phyloP scores from a whole-genome alignment of 1,140 invertebrate genomes.

The Drosophila pandora region DNA sequence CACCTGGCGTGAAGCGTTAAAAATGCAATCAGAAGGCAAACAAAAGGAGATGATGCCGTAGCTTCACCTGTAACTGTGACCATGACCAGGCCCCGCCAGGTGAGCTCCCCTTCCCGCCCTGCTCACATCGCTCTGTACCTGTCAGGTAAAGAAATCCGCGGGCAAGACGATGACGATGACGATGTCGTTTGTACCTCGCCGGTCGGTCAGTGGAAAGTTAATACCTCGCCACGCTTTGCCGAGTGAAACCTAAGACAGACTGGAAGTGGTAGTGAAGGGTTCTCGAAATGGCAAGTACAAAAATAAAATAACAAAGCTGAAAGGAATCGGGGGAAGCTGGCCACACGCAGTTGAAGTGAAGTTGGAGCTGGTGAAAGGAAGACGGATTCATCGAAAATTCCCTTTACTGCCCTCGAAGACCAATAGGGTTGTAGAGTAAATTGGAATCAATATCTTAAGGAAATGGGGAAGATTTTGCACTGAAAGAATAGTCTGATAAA shows the following conservation, averaged over 20 bases:
- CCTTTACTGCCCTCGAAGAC: slow-evolving; percentile 37
- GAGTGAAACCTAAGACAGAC: slow-evolving; percentile 60
- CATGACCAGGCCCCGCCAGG: slow-evolving; percentile 52
- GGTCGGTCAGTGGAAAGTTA: slow-evolving; percentile 57
- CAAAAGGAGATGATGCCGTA: slow-evolving; percentile 44
- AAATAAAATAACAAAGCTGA: not conserved
- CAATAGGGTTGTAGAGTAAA: slow-evolving; percentile 25
- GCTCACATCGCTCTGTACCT: not conserved
- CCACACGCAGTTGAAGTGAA: slow-evolving; percentile 26
- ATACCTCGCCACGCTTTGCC: slow-evolving; percentile 58
- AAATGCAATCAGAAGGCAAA: slow-evolving; percentile 75
- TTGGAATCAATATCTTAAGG: slow-evolving; percentile 37
- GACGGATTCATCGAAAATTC: slow-evolving; percentile 34
- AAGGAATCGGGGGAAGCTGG: not conserved
- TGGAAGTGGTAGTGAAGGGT: slow-evolving; percentile 65
- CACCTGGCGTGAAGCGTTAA: slow-evolving; percentile 73
- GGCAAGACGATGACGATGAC: slow-evolving; percentile 33
- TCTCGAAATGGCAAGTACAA: slow-evolving; percentile 16
- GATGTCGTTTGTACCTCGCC: slow-evolving; percentile 15
- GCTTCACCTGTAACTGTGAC: slow-evolving; percentile 52
- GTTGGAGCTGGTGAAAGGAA: slow-evolving; percentile 35
- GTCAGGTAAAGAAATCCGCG: slow-evolving; percentile 51
- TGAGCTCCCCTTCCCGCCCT: not conserved
- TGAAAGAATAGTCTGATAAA: slow-evolving; percentile 1
- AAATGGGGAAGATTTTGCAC: slow-evolving; percentile 10